Base-by-base conservation (phyloP, 1,140 invertebrate genomes). In the Episyrphus balteatus region DNA sequence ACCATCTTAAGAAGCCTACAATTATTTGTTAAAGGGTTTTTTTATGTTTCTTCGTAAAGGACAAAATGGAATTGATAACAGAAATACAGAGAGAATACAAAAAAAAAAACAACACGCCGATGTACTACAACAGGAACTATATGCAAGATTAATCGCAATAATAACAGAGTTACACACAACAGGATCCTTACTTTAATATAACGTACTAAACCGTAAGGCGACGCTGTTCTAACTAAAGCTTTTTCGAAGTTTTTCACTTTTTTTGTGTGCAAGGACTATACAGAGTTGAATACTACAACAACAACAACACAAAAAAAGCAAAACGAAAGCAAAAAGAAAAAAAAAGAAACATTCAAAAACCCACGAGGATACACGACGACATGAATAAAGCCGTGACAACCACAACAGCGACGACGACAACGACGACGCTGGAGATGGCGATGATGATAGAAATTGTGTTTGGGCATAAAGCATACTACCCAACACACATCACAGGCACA, bases 121-220 rank as follows among this genome's bases (percentile, higher is more conserved):
- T 26, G 21, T 26, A 26, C n/a, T n/a, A n/a, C 36, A 17, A 37
- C 15, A 42, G 40, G 40, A 42, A 42, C 40, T 42, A 42, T 42
- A 18, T 18, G 15, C 13, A 17, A 37, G 40, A 18, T 18, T 26
- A 26, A 26, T 26, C 21, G 21, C 40, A 42, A 42, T 14, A 37
- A 37, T 37, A 17, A 14, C 13, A 37, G 11, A 7, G 3, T 6
- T 6, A 18, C 40, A 42, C 40, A 42, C 15, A 42, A 42, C 40
- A 42, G 19, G 40, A 42, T 42, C 40, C 40, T 42, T 14, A 42
- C 40, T 42, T n/a, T 8, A 26, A 26, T 26, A 53, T 47, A 55
- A 63, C 60, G 63, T 66, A 56, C 60, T 62, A 66, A 62, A 68
- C 65, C 65, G 65, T 63, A 65, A 60, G 62, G 65, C 64, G 65